Conservation (phyloP, 2,113 vertebrate genomes). For the Coturnix japonica region DNA sequence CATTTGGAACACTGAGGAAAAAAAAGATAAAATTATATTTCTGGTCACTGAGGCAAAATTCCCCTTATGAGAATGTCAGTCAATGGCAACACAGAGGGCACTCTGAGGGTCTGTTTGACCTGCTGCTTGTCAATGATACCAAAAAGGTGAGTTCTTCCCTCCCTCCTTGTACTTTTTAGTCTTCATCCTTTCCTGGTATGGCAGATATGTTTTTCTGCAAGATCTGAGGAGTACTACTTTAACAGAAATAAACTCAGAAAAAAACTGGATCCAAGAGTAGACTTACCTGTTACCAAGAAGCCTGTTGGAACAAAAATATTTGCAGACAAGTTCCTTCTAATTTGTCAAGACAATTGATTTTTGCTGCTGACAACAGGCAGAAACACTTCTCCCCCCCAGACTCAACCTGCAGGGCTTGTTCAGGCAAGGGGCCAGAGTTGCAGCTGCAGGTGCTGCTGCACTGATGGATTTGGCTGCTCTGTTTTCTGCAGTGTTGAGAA, state of each 20-base stretch:
- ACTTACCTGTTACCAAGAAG: neutral
- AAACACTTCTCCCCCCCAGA: neutral
- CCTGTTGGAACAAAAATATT: neutral
- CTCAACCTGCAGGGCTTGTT: slow-evolving; percentile 18
- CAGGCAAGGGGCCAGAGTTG: slow-evolving; percentile 29
- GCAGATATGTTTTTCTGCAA: neutral
- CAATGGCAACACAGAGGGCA: neutral
- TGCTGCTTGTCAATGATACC: neutral
- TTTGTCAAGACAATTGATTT: slow-evolving; percentile 47
- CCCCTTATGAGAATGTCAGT: neutral
- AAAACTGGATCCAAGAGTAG: slow-evolving; percentile 30
- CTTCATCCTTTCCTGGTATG: neutral
- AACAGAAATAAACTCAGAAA: neutral
- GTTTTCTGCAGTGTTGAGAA: too few relatives aligned
- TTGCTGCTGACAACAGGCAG: slow-evolving; percentile 2
- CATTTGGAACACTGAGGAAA: neutral
- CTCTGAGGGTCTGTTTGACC: neutral
- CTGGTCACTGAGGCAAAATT: neutral
- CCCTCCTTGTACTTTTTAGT: neutral
- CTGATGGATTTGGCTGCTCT: neutral
- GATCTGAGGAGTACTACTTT: neutral
- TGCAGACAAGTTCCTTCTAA: slow-evolving; percentile 38
- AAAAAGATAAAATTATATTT: neutral
- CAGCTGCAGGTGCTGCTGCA: slow-evolving; percentile 29
- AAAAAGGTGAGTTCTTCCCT: neutral